A percentile compares a stretch with the other conserved stretches of the same genome.
Evolutionary conservation across 2,797 vertebrate genomes (phyloP).

Genomic region (Thalassophryne amazonica): DNA sequence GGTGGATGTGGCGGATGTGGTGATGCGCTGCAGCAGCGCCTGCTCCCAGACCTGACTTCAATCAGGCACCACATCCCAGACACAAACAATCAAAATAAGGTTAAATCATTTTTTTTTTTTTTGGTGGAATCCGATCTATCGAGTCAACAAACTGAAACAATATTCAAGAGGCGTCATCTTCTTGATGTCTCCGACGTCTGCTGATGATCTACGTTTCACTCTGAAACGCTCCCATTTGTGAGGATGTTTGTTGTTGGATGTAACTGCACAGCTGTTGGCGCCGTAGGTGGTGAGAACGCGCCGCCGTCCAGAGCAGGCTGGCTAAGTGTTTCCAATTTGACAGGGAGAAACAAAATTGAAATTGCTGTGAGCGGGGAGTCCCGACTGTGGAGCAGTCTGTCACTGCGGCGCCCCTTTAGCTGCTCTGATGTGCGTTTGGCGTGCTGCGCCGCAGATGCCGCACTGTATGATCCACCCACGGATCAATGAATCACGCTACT

Average conservation of each 20-base stretch:
- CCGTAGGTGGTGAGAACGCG: background rate
- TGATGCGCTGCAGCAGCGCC: too few species aligned
- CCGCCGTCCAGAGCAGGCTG: background rate
- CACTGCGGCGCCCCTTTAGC: conserved; percentile 29
- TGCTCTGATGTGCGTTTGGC: conserved; percentile 38
- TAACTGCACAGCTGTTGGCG: background rate
- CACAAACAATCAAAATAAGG: too few species aligned
- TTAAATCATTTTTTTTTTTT: too few species aligned
- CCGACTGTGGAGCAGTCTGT: conserved; percentile 16
- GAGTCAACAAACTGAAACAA: too few species aligned
- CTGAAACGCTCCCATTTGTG: background rate
- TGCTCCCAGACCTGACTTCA: too few species aligned
- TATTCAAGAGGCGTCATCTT: too few species aligned
- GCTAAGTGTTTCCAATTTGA: background rate
- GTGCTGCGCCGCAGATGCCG: conserved; percentile 47
- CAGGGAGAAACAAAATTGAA: conserved; percentile 1
- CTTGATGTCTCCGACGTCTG: too few species aligned
- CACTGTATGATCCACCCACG: conserved; percentile 26
- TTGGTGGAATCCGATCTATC: too few species aligned
- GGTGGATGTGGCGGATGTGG: too few species aligned
- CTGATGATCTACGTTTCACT: background rate
- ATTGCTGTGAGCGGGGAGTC: background rate
- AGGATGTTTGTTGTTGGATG: background rate
- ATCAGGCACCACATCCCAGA: too few species aligned
- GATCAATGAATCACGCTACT: conserved; percentile 27